Evolutionary conservation across 2,113 vertebrate genomes (phyloP).

Genomic region (Muntiacus muntjak): DNA sequence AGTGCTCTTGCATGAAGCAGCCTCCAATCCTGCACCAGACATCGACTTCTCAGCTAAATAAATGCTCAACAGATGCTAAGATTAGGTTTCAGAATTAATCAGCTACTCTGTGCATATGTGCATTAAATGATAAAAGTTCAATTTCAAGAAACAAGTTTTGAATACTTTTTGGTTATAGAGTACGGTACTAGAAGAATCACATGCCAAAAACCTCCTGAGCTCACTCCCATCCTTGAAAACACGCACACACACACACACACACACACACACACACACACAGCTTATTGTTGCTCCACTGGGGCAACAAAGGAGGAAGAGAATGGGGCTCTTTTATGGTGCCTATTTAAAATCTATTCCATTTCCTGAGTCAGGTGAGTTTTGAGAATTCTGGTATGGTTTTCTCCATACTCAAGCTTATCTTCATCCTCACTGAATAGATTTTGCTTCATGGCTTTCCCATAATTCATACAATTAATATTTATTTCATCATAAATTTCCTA

Average conservation of each 20-base stretch:
- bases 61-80: background rate
- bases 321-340: background rate
- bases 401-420: background rate
- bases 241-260: background rate
- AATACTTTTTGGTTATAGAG: background rate
- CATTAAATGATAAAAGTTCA: background rate
- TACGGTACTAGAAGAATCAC: background rate
- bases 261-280: background rate
- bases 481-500: background rate
- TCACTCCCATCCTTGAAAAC: background rate
- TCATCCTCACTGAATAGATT: background rate
- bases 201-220: background rate
- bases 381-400: background rate
- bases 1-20: background rate
- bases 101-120: background rate
- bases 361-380: background rate
- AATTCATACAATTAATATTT: slow-evolving; percentile 27
- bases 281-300: background rate
- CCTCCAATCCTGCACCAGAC: background rate
- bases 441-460: background rate
- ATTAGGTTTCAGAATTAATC: background rate
- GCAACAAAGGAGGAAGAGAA: background rate
- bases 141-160: background rate
- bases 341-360: background rate
- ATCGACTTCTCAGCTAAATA: background rate